phyloP scores from a whole-genome alignment of 2,113 vertebrate species.

The Speoplatyrhinus poulsoni region DNA sequence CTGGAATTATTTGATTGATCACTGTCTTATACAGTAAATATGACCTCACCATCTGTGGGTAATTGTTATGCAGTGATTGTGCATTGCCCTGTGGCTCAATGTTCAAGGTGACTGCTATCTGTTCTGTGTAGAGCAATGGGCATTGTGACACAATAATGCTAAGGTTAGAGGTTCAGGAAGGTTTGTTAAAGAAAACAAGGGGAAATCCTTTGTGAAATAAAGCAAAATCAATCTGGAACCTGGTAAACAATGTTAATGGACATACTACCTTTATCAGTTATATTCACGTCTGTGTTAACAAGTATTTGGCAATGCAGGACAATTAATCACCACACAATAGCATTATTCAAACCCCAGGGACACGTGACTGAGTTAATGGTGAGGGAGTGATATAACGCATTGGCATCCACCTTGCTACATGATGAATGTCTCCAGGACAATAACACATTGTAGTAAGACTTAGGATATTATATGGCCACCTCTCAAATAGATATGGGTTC shows the following conservation, averaged over 20 bases:
- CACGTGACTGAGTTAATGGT: slow-evolving; percentile 14
- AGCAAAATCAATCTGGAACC: slow-evolving; percentile 67
- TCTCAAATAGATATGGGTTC: slow-evolving; percentile 43
- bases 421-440: slow-evolving; percentile 32
- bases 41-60: no score
- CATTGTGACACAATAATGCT: no score
- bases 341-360: slow-evolving; percentile 46
- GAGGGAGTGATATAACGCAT: slow-evolving; percentile 35
- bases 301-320: slow-evolving; percentile 29
- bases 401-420: slow-evolving; percentile 29
- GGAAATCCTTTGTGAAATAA: slow-evolving; percentile 76
- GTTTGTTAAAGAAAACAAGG: slow-evolving; percentile 29
- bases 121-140: no score
- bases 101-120: no score
- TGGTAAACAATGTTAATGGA: slow-evolving; percentile 65
- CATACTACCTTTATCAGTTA: slow-evolving; percentile 34
- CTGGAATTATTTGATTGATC: no score
- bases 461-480: slow-evolving; percentile 49
- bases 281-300: slow-evolving; percentile 24
- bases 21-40: no score
- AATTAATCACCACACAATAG: slow-evolving; percentile 50
- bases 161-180: no score
- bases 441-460: slow-evolving; percentile 12
- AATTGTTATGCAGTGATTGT: no score
- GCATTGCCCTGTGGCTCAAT: no score